Conservation (phyloP, 2,797 vertebrate genomes). For the Scarus forsteni region DNA sequence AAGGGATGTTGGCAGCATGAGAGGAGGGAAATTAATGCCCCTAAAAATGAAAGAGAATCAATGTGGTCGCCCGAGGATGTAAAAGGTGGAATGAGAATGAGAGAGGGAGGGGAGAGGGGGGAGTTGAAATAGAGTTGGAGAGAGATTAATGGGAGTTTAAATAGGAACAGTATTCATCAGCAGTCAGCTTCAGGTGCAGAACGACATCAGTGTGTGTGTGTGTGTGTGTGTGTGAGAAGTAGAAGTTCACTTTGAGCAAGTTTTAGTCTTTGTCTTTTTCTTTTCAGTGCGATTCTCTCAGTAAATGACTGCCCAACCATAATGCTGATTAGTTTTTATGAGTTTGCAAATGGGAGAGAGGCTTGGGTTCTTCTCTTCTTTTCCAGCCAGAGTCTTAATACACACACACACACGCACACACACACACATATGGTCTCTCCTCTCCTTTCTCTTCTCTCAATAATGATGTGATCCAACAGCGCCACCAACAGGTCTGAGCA, state of each 20-base stretch:
- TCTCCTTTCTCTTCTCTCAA: not conserved
- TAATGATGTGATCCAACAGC: conserved; percentile 49
- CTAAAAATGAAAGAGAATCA: conserved; percentile 68
- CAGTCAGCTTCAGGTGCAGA: conserved; percentile 53
- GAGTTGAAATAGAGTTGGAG: conserved; percentile 40
- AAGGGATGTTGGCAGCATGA: conserved; percentile 38
- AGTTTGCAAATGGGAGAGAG: conserved; percentile 43
- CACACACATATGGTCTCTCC: too few relatives aligned
- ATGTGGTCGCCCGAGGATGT: conserved; percentile 62
- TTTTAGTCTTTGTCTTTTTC: conserved; percentile 28
- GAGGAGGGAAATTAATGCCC: conserved; percentile 62
- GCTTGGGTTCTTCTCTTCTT: conserved; percentile 16
- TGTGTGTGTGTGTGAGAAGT: conserved; percentile 3
- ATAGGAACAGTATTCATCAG: conserved; percentile 62
- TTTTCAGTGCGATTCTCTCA: conserved; percentile 19
- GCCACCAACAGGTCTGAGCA: conserved; percentile 54
- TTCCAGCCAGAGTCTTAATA: not conserved
- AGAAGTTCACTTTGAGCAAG: conserved; percentile 32
- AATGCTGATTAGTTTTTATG: conserved; percentile 41
- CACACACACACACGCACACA: too few relatives aligned
- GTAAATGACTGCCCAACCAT: conserved; percentile 35
- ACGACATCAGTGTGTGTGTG: not conserved
- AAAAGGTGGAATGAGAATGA: conserved; percentile 64
- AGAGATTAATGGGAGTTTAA: conserved; percentile 72
- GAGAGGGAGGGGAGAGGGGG: conserved; percentile 22